Evolutionary conservation across 2,888 invertebrate genomes (phyloP), one percentile per base, ranked within the genome.

Genomic region (Chaitophorus viminalis): DNA sequence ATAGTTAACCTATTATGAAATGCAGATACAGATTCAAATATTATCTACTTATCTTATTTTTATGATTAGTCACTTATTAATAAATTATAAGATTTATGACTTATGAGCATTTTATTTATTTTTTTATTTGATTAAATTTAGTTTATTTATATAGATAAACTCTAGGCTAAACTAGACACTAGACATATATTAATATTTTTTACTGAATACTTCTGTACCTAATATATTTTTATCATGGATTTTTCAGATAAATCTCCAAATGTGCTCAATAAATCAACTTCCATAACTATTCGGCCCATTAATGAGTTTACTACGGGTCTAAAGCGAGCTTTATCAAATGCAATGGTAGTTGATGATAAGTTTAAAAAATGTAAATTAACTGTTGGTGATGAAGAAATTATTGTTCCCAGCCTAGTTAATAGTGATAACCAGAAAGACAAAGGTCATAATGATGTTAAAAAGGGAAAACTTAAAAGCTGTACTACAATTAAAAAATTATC

Each of bases 311-410:
- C 36, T 39, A 76, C 31, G 46, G n/a, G 76, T 25, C 52, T 87
- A 46, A 87, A 87, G 31, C 79, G 79, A 65, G 17, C 79, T 79
- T 78, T 72, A 60, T 18, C 33, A 39, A 36, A 54, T 54, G 36
- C 18, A 68, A 8, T 39, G 36, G 46, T 25, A 0, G n/a, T 18
- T 29, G 8, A 29, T 33, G 39, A 29, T 18, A 33, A 31, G 1
- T 31, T 8, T 6, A 86, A 87, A 74, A 87, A 87, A 87, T 1
- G 60, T 1, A 79, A 17, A 46, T 6, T 39, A 17, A 25, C 4
- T 29, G n/a, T 9, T 1, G n/a, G 11, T 46, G 29, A 79, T 18
- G 54, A 54, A 17, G 25, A 79, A 72, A 3, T 29, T 54, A 60
- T 60, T 25, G 36, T 3, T 36, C 25, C 29, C 46, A 46, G 11